Conservation (phyloP, 2,888 invertebrate species). For the Brenthis ino region DNA sequence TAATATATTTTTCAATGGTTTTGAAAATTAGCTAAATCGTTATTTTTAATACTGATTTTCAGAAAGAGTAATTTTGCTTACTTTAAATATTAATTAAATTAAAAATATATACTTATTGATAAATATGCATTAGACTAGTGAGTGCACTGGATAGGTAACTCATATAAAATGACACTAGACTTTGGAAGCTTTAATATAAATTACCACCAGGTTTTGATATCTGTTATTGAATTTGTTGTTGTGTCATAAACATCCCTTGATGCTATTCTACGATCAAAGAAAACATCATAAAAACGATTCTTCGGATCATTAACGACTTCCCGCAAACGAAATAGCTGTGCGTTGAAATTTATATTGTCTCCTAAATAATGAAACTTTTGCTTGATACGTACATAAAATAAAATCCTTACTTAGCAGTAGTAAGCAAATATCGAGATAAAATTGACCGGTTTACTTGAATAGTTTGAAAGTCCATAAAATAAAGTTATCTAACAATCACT, state of each 20-base stretch:
- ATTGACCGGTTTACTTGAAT: not conserved
- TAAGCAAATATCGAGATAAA: constrained; percentile 3
- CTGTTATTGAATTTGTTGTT: constrained; percentile 51
- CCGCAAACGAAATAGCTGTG: constrained; percentile 63
- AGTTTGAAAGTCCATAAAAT: not conserved
- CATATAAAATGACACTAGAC: too few species aligned
- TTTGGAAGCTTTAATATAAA: too few species aligned
- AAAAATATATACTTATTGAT: too few species aligned
- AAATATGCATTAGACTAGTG: too few species aligned
- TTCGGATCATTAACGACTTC: constrained; percentile 69
- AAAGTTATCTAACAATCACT: too few species aligned
- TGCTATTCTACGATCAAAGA: constrained; percentile 69
- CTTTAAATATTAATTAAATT: too few species aligned
- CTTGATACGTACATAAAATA: constrained; percentile 36
- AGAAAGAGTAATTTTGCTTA: too few species aligned
- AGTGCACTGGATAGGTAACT: too few species aligned
- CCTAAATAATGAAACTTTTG: constrained; percentile 32
- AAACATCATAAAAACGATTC: constrained; percentile 77
- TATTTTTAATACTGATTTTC: too few species aligned
- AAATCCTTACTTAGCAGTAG: constrained; percentile 17
- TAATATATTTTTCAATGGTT: too few species aligned
- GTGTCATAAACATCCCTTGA: constrained; percentile 67
- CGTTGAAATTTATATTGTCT: constrained; percentile 57
- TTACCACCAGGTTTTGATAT: too few species aligned
- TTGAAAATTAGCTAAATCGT: too few species aligned